Base-by-base conservation (phyloP, 2,797 vertebrate genomes). In the Steatocranus sp. region DNA sequence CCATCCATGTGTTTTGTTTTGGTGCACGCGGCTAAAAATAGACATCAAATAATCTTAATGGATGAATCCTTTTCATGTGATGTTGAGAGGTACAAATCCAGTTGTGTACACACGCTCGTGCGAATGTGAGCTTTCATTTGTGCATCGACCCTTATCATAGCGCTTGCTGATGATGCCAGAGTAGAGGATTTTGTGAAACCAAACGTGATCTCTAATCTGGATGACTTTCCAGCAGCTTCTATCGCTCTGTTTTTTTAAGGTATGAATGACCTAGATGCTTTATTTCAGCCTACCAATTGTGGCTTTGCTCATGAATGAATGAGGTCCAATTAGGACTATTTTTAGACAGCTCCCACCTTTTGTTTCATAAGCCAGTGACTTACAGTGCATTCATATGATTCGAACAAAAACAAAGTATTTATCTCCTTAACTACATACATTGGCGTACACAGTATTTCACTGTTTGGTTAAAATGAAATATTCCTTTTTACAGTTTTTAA, bases 31-130 rank as follows among this genome's bases (percentile, higher is more conserved):
- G 78, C 78, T 92, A 93, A 89, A 94, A 94, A 93, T 93, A 94
- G 78, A 79, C 78, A 84, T 87, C 83, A 91, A 94, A 95, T 94
- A 90, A 90, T 80, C 49, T 68, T 93, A 91, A 95, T 94, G 92
- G 86, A 86, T 46, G 27, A 77, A 36, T 78, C 80, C 23, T 86
- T 51, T 74, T 76, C 46, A 41, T 56, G 73, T 90, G 86, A 88
- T 51, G 78, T 66, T 3, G 20, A 49, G 5, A 79, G 81, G 49
- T 49, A 68, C 51, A 74, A 87, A 90, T 85, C 84, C 86, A 88
- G 79, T 49, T 75, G 56, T 77, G 58, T 54, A 77, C 34, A 78
- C 41, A 83, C 41, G 14, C 84, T 81, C 51, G 32, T 46, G 63
- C 49, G 79, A 84, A 81, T 66, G 80, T 74, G 82, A 75, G 70